Evolutionary conservation across 2,797 vertebrate species (phyloP), one percentile per base, ranked within the genome.

Genomic region (Mormyrops attenuatus): DNA sequence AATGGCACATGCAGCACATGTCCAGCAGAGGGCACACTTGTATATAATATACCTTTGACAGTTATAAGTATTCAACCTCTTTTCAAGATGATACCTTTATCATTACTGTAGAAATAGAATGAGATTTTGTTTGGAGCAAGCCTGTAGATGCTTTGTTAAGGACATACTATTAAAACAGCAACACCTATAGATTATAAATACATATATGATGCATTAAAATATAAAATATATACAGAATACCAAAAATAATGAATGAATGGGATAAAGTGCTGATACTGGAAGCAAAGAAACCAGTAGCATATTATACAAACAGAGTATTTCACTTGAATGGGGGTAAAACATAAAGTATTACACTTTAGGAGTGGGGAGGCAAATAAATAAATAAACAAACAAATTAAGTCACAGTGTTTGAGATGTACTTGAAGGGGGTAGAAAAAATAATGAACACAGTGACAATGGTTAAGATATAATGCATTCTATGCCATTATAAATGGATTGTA

Each of bases 1-100:
- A 85, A 85, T 30, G 22, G 22, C 11, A 85, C 47, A 8, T 85
- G 20, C 82, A 52, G 82, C 0, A 44, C 17, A 17, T 87, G 13
- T 15, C 86, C 86, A 87, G 86, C 3, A 87, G 86, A 57, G 53
- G 86, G 86, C 86, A 15, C 30, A 60, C 34, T 57, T 57, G 53
- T 60, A 60, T n/a, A 30, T 60, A 49, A 85, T 52, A 26, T 17
- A 85, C 22, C 41, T 82, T 44, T 82, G 22, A 85, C 44, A 22
- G 11, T 15, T 30, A 85, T 50, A 49, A 85, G 26, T 52, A 13
- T 22, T 85, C 22, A 85, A 22, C 9, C 44, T 52, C 3, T 47
- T 47, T 26, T 44, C 44, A 80, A 38, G 34, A 38, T 20, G 6
- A 82, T 47, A 47, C 34, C 41, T 82, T 7, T 82, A 80, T 80